Conservation (phyloP, 2,888 invertebrate genomes). For the Caenorhabditis panamensis region DNA sequence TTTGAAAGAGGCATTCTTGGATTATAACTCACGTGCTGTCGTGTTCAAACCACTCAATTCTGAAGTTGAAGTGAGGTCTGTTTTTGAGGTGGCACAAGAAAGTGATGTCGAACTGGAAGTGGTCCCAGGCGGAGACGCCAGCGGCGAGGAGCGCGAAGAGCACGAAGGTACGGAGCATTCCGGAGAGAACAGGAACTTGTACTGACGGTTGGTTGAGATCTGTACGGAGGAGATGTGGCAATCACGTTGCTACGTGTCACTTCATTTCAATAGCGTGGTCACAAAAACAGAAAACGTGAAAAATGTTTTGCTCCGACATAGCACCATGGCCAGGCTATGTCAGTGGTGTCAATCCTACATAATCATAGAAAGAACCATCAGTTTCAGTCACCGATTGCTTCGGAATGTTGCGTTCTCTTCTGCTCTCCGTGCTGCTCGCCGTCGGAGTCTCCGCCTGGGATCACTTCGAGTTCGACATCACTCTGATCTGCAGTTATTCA, state of each 20-base stretch:
- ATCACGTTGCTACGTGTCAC: too few species aligned
- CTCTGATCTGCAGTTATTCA: constrained; percentile 20
- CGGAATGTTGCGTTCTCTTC: not conserved
- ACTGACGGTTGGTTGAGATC: too few species aligned
- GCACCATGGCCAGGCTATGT: not conserved
- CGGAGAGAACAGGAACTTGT: not conserved
- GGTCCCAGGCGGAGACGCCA: constrained; percentile 14
- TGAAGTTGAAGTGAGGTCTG: constrained; percentile 2
- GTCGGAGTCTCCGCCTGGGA: constrained; percentile 6
- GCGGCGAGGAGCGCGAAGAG: not conserved
- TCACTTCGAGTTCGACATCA: constrained; percentile 45
- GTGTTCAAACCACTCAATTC: constrained; percentile 19
- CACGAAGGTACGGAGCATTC: not conserved
- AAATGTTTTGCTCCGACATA: too few species aligned
- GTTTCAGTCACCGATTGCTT: not conserved
- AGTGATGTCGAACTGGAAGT: constrained; percentile 45
- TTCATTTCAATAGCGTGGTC: too few species aligned
- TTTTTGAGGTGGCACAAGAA: constrained; percentile 17
- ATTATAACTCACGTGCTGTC: constrained; percentile 9
- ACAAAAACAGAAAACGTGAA: too few species aligned
- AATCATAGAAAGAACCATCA: not conserved
- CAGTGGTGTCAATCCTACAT: too few species aligned
- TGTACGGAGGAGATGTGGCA: not conserved
- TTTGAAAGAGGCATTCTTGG: not conserved
- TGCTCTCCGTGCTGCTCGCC: not conserved